Evolutionary conservation across 1,140 invertebrate species (phyloP), one percentile per base, ranked within the genome.

Genomic region (Drosophila tropicalis): DNA sequence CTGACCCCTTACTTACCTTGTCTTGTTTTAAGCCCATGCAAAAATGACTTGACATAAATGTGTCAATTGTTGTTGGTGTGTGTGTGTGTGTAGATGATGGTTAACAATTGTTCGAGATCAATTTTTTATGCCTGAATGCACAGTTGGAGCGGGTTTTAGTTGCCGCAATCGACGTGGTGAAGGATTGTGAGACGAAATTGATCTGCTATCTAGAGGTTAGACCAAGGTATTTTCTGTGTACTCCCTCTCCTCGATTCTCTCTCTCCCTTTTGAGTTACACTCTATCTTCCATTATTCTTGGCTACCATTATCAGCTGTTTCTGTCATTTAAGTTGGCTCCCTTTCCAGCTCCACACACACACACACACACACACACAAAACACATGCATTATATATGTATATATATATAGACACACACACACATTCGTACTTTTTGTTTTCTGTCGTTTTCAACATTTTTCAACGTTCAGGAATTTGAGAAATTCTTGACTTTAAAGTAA

Each of bases 401-500:
- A 58, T 39, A 57, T 56, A 61, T 68, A 54, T 63, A 61, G 34
- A 56, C 7, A 70, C 41, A 22, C 72, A 70, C 63, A 67, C 67
- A 60, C 72, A 55, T 62, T 72, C 67, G 70, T 71, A 78, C 63
- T 70, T 70, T 78, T 72, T 51, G 44, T 41, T 41, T 76, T 79
- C 72, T 72, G 76, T 76, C 76, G 76, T 79, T 79, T 79, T 72
- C 69, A 76, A 81, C 75, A 83, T 83, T 81, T 83, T 83, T 83
- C 81, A 81, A 75, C 81, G 81, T 81, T 78, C 66, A 77, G 81
- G 81, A 83, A 83, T 83, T 83, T 66, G 51, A 83, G 75, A 81
- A 70, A 81, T 83, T 83, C 72, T 81, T 81, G 77, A 81, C 78
- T 83, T 81, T 83, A 83, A 81, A 83, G 75, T 80, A 83, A 81